Base-by-base conservation (phyloP, 30 jellyfish, hydroid and myxozoan genomes). In the Pseudorhiza aurosa region DNA sequence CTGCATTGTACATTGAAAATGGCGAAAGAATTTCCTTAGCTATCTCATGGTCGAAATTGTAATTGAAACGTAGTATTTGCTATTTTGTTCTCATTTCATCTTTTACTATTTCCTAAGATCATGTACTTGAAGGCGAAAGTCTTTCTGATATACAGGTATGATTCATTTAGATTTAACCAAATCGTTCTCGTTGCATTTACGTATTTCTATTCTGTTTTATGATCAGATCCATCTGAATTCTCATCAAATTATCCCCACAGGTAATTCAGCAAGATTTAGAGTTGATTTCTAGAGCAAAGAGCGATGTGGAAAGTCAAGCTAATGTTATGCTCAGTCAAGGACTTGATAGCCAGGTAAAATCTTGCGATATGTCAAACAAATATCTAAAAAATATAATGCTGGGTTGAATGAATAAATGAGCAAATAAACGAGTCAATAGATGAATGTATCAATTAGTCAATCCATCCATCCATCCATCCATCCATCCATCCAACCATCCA, bases 311-410 rank as follows among this genome's bases (percentile, higher is more conserved):
- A 22, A 73, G 70, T n/a, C 97, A 89, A 71, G 97, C 97, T 4
- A 55, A 45, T 28, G 42, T 43, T 50, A 89, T 89, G 97, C 58
- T 89, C 18, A 81, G 72, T n/a, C 86, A 89, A 56, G 97, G 95
- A 8, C 93, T 89, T 0, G 88, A 89, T 39, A 73, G 75, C 62
- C 97, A 89, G 96, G 97, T 89, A 74, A n/a, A n/a, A n/a, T n/a
- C n/a, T n/a, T n/a, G n/a, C n/a, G n/a, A n/a, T n/a, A n/a, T n/a
- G n/a, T n/a, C n/a, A n/a, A n/a, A n/a, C n/a, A n/a, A n/a, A n/a
- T n/a, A n/a, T n/a, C n/a, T n/a, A n/a, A n/a, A n/a, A n/a, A n/a
- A n/a, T n/a, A n/a, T n/a, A n/a, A n/a, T n/a, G n/a, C n/a, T n/a
- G n/a, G n/a, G n/a, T n/a, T n/a, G n/a, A n/a, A n/a, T n/a, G n/a